A percentile compares a stretch with the other conserved stretches of the same genome.
phyloP scores from a whole-genome alignment of 1,140 invertebrate genomes.

The Lordiphosa clarofinis region DNA sequence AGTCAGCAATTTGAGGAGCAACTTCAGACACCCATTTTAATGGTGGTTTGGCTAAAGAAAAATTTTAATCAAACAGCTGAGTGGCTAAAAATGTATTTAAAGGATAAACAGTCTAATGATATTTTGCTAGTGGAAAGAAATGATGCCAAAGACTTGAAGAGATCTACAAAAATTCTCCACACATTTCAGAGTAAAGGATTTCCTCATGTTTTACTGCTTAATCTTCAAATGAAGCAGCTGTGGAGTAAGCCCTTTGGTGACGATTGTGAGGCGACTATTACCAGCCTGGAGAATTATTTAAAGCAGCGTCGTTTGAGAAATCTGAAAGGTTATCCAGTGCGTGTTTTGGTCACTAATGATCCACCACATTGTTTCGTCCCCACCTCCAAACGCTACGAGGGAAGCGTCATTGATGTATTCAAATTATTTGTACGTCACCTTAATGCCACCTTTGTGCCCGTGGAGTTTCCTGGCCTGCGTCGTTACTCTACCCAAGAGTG shows the following conservation, averaged over 20 bases:
- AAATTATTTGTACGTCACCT: slow-evolving; percentile 24
- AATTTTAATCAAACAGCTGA: background rate
- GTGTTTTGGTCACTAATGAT: slow-evolving; percentile 35
- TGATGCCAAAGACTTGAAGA: background rate
- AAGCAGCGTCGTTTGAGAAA: background rate
- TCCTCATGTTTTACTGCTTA: slow-evolving; percentile 1
- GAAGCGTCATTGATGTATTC: slow-evolving; percentile 18
- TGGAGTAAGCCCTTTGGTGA: background rate
- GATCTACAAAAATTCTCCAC: background rate
- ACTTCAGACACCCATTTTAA: slow-evolving; percentile 21
- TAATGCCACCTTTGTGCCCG: slow-evolving; percentile 23
- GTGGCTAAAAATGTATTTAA: slow-evolving; percentile 9
- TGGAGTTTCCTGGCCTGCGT: slow-evolving; percentile 5
- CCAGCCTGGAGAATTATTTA: background rate
- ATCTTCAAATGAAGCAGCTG: background rate
- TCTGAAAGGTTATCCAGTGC: slow-evolving; percentile 23
- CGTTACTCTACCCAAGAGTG: slow-evolving; percentile 25
- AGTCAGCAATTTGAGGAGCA: slow-evolving; percentile 16
- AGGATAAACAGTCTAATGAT: slow-evolving; percentile 25
- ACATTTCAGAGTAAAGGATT: slow-evolving; percentile 24
- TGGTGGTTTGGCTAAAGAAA: too few relatives aligned
- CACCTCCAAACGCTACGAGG: slow-evolving; percentile 20
- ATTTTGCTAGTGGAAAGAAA: slow-evolving; percentile 15
- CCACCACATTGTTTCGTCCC: slow-evolving; percentile 30
- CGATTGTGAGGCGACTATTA: background rate